These are phyloP conservation scores for Andrena flavipes DNA, from an alignment of 2,888 invertebrate genomes.

Conservation along the genomic window DNA sequence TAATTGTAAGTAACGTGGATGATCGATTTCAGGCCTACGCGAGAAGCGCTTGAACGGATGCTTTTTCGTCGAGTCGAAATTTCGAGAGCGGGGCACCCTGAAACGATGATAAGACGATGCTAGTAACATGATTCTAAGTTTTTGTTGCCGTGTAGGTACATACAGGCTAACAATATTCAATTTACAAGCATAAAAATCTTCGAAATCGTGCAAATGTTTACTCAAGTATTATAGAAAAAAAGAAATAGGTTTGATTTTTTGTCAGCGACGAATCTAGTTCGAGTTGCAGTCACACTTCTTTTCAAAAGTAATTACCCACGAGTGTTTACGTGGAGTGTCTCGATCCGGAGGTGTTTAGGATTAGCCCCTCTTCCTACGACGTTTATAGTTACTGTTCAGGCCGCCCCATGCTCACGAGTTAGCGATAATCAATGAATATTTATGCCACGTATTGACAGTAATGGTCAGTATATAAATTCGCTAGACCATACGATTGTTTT, in stretches of 20 bases:
- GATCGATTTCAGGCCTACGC: conserved; percentile 64
- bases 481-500: conserved; percentile 37
- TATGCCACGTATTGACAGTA: conserved; percentile 49
- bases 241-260: background rate
- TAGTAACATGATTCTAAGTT: conserved; percentile 6
- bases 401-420: conserved; percentile 54
- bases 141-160: conserved; percentile 19
- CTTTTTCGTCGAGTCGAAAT: conserved; percentile 41
- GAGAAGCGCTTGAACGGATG: conserved; percentile 37
- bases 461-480: conserved; percentile 41
- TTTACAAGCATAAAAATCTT: background rate
- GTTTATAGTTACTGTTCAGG: conserved; percentile 43
- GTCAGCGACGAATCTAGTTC: conserved; percentile 19
- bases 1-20: conserved; percentile 55
- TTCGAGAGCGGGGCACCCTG: conserved; percentile 50
- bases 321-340: conserved; percentile 17
- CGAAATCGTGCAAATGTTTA: background rate
- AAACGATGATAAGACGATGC: conserved; percentile 16
- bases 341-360: conserved; percentile 1
- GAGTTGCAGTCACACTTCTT: conserved; percentile 10
- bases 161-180: conserved; percentile 1
- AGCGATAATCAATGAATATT: conserved; percentile 51
- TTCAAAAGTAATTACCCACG: background rate
- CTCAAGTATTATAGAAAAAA: background rate
- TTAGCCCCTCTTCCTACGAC: conserved; percentile 34